phyloP scores from a whole-genome alignment of 2,113 vertebrate species.

The Clarias macrocephalus region DNA sequence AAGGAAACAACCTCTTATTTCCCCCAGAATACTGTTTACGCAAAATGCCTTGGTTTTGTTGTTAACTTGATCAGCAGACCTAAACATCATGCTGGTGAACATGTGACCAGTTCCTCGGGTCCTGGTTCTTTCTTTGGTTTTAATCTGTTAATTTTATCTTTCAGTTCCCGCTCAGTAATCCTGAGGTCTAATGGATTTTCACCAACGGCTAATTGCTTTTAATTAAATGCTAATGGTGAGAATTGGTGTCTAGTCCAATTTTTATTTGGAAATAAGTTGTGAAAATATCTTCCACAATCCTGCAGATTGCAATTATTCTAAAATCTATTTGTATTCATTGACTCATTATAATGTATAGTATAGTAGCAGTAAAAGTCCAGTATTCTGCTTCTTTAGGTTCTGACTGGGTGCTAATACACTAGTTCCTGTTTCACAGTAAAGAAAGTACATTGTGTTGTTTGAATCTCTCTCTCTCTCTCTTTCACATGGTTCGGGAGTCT shows the following conservation, averaged over 20 bases:
- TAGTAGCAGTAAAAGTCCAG: not conserved
- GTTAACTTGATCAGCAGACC: too few species aligned
- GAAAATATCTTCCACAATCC: not conserved
- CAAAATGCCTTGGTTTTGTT: not conserved
- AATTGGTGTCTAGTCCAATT: not conserved
- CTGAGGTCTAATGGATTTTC: not conserved
- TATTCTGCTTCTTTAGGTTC: not conserved
- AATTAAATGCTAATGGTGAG: not conserved
- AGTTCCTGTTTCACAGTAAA: not conserved
- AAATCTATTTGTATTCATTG: not conserved
- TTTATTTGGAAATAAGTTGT: not conserved
- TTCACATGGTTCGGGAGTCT: not conserved
- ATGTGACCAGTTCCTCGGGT: not conserved
- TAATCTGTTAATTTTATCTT: not conserved
- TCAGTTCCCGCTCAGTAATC: not conserved
- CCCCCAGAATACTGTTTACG: not conserved
- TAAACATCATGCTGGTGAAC: not conserved
- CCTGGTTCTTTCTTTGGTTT: not conserved
- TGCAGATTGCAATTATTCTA: not conserved
- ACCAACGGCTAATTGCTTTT: not conserved
- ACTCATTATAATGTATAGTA: not conserved
- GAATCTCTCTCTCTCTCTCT: not conserved
- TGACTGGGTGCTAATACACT: not conserved
- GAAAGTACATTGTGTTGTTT: not conserved
- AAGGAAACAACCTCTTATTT: not conserved